Conservation (phyloP, 2,888 invertebrate species). For the Netelia inedita region DNA sequence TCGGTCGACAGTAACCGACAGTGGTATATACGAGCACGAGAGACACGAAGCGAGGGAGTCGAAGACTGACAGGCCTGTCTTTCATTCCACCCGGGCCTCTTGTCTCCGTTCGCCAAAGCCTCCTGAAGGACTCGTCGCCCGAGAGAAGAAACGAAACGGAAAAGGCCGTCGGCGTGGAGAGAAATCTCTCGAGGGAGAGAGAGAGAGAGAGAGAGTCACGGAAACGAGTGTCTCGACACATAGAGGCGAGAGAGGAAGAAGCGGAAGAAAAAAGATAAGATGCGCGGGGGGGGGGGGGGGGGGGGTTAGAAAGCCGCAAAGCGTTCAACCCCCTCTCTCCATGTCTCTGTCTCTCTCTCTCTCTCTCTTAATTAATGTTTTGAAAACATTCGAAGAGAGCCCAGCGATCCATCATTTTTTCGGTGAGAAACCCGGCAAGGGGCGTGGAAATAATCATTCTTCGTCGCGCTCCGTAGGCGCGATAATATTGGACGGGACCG, state of each 20-base stretch:
- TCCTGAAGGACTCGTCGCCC: conserved; percentile 31
- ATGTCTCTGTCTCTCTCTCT: conserved; percentile 45
- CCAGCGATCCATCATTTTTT: conserved; percentile 74
- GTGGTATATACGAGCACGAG: no score
- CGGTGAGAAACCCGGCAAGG: conserved; percentile 51
- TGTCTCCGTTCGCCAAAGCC: conserved; percentile 27
- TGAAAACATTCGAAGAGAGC: conserved; percentile 72
- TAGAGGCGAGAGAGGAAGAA: background rate
- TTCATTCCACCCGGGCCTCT: conserved; percentile 42
- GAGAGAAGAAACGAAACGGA: conserved; percentile 22
- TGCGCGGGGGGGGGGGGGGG: conserved; percentile 1
- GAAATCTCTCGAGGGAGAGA: background rate
- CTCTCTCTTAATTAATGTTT: conserved; percentile 78
- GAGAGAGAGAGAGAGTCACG: conserved; percentile 21
- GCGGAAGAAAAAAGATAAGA: conserved; percentile 12
- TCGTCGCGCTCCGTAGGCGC: conserved; percentile 53
- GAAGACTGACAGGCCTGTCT: conserved; percentile 38
- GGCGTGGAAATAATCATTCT: conserved; percentile 73
- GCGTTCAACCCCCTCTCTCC: conserved; percentile 38
- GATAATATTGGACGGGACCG: conserved; percentile 56
- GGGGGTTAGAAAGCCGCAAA: conserved; percentile 55
- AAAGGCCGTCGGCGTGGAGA: conserved; percentile 26
- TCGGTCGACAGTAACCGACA: no score
- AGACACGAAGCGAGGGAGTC: background rate
- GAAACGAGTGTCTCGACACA: conserved; percentile 49